These are phyloP conservation scores for Pyrocoelia pectoralis DNA, from an alignment of 2,888 invertebrate species.

Conservation along the genomic window DNA sequence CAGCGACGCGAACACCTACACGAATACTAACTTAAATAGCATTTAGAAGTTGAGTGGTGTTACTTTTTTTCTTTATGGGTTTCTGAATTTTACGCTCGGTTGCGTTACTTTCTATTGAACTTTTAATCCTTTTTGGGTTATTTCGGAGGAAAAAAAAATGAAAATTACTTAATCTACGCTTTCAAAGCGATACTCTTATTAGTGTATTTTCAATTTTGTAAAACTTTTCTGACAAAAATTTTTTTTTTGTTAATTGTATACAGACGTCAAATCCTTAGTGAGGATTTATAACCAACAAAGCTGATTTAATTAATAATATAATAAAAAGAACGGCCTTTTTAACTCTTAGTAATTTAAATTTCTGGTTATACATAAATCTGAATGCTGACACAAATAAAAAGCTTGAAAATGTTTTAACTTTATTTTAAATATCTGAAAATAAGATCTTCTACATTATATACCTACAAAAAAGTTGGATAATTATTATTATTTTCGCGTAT, in stretches of 20 bases:
- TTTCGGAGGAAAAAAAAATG: conserved; percentile 1
- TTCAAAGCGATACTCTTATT: conserved; percentile 2
- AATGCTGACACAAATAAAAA: conserved; percentile 9
- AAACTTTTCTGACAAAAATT: not conserved
- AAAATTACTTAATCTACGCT: conserved; percentile 12
- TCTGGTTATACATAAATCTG: conserved; percentile 7
- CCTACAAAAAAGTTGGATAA: not conserved
- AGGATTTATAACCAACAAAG: not conserved
- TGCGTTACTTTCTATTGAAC: conserved; percentile 24
- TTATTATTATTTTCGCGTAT: not conserved
- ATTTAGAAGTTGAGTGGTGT: conserved; percentile 34
- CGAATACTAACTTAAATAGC: conserved; percentile 39
- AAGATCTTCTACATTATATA: not conserved
- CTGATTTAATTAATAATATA: conserved; percentile 11
- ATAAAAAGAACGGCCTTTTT: conserved; percentile 7
- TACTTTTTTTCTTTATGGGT: conserved; percentile 29
- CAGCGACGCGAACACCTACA: conserved; percentile 44
- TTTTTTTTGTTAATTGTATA: conserved; percentile 2
- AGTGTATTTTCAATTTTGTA: not conserved
- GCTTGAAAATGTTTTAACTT: conserved; percentile 5
- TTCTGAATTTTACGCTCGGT: conserved; percentile 24
- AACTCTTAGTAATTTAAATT: conserved; percentile 7
- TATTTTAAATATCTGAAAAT: conserved; percentile 3
- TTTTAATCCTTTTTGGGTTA: conserved; percentile 15
- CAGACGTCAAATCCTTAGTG: not conserved